Evolutionary conservation across 1,140 invertebrate genomes (phyloP).

Genomic region (Macrobrachium nipponense): DNA sequence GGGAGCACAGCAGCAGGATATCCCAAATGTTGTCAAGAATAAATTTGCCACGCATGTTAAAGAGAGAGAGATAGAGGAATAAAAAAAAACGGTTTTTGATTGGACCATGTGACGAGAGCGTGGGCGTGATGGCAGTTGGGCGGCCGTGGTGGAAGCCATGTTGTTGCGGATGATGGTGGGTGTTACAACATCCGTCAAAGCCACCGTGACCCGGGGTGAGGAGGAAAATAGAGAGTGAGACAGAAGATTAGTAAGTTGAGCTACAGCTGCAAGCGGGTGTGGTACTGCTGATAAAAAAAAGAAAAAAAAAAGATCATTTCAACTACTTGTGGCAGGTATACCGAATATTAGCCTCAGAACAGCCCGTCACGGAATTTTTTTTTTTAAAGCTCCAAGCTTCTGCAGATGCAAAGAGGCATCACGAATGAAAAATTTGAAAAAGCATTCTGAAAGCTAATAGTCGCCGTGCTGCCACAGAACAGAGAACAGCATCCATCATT

Average conservation of each 20-base stretch:
- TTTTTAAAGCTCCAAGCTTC: no score
- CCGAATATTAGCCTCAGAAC: conserved; percentile 13
- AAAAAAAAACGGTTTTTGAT: conserved; percentile 3
- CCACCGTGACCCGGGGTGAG: conserved; percentile 32
- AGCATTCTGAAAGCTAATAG: not conserved
- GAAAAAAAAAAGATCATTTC: not conserved
- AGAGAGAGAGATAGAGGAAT: no score
- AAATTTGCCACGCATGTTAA: conserved; percentile 5
- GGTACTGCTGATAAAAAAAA: conserved; percentile 26
- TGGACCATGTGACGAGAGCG: conserved; percentile 8
- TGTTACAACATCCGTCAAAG: conserved; percentile 34
- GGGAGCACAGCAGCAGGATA: no score
- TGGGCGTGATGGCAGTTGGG: conserved; percentile 10
- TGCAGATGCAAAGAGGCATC: no score
- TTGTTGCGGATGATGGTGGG: conserved; percentile 48
- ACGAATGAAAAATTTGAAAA: no score
- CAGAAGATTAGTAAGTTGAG: conserved; percentile 47
- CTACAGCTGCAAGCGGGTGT: conserved; percentile 44
- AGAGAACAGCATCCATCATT: conserved; percentile 17
- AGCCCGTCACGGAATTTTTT: no score
- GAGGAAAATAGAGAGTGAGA: conserved; percentile 44
- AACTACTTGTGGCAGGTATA: not conserved
- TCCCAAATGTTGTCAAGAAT: no score
- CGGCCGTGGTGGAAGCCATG: conserved; percentile 21
- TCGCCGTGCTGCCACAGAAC: not conserved